These are phyloP conservation scores for Oedothorax gibbosus DNA, from an alignment of 1,140 invertebrate genomes.

Conservation along the genomic window DNA sequence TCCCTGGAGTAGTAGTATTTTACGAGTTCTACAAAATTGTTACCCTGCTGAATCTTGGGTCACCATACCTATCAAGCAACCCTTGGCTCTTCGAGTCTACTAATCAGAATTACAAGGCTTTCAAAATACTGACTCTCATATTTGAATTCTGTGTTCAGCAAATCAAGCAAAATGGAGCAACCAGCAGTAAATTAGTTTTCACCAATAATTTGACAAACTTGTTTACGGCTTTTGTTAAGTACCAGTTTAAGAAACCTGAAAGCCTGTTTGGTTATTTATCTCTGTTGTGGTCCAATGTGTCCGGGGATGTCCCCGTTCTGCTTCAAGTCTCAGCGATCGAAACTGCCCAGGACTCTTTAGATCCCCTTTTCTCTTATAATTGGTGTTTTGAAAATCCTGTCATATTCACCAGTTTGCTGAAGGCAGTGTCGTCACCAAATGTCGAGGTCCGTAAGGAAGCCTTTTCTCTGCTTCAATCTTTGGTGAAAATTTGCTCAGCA, in stretches of 20 bases:
- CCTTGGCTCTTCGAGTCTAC: not conserved
- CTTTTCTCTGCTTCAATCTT: not conserved
- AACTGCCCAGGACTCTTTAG: not conserved
- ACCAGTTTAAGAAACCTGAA: not conserved
- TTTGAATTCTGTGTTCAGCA: constrained; percentile 38
- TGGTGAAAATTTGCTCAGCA: not conserved
- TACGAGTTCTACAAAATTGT: not conserved
- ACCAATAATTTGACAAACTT: not conserved
- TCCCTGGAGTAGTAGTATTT: not conserved
- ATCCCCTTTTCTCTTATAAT: not conserved
- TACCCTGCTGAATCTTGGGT: not conserved
- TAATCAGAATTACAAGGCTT: not conserved
- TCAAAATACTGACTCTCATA: not conserved
- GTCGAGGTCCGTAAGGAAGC: not conserved
- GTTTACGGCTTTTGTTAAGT: not conserved
- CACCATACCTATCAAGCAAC: not conserved
- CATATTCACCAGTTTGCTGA: not conserved
- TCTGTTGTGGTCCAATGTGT: not conserved
- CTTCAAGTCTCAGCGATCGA: constrained; percentile 1
- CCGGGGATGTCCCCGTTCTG: not conserved
- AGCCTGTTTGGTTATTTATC: constrained; percentile 32
- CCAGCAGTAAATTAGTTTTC: not conserved
- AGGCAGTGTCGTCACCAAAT: not conserved
- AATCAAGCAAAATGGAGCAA: not conserved
- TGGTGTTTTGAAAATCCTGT: constrained; percentile 40